These are phyloP conservation scores for Pomatostomus ruficeps DNA, from an alignment of 2,113 vertebrate genomes.

Conservation along the genomic window DNA sequence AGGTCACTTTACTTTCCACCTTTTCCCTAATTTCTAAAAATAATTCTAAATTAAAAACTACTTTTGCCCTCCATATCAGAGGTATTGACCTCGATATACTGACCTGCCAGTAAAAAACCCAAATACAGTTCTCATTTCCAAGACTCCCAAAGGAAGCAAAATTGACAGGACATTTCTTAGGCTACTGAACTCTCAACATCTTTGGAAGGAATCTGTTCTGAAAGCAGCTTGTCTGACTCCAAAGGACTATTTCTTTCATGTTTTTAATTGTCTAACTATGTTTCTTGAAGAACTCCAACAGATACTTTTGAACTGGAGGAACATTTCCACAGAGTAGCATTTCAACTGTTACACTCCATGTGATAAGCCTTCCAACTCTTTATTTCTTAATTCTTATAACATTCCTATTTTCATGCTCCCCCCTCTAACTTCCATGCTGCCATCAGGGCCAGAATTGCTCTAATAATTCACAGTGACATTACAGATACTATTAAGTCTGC, in stretches of 20 bases:
- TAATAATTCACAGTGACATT: constrained; percentile 72
- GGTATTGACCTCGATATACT: neutral
- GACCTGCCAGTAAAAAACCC: neutral
- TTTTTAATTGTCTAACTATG: neutral
- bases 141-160: neutral
- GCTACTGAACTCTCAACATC: neutral
- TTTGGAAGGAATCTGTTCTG: neutral
- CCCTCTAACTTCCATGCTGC: neutral
- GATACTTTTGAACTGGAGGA: neutral
- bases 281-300: constrained; percentile 12
- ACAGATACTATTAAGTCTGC: constrained; percentile 69
- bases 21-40: neutral
- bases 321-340: neutral
- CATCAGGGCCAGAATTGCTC: constrained; percentile 59
- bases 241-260: neutral
- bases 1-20: neutral
- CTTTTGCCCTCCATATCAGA: neutral
- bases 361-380: neutral
- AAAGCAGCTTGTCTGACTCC: neutral
- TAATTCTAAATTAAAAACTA: neutral
- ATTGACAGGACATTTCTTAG: neutral
- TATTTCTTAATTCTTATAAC: constrained; percentile 16
- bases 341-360: neutral
- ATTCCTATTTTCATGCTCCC: neutral
- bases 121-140: neutral